Conservation (phyloP, 2,888 invertebrate species). For the Drosophila histrio region DNA sequence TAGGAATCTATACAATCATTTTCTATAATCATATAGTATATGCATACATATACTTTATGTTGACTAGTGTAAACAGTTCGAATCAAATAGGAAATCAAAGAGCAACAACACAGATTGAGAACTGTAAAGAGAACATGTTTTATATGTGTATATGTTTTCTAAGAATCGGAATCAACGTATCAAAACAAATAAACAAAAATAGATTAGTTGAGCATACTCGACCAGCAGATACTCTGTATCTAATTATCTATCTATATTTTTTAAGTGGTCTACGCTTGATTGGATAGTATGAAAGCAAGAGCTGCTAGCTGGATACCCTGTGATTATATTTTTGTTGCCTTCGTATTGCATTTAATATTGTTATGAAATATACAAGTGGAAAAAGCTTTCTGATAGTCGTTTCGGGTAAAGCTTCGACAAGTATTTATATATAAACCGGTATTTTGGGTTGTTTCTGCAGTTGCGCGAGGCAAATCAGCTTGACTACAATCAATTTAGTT, state of each 20-base stretch:
- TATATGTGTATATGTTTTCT: not conserved
- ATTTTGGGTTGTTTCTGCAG: not conserved
- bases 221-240: not conserved
- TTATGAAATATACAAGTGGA: not conserved
- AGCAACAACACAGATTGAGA: not conserved
- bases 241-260: no score
- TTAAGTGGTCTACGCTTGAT: no score
- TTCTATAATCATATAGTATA: not conserved
- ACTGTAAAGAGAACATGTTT: not conserved
- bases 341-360: not conserved
- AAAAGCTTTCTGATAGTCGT: constrained; percentile 10
- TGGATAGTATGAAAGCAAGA: not conserved
- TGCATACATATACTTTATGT: not conserved
- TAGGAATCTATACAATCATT: not conserved
- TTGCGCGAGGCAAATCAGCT: not conserved
- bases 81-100: not conserved
- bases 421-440: not conserved
- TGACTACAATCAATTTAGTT: not conserved
- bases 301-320: not conserved
- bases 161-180: not conserved
- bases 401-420: not conserved
- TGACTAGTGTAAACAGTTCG: not conserved
- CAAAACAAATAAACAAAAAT: constrained; percentile 1
- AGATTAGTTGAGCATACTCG: not conserved
- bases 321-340: no score